Percentiles rank a stretch among this genome's conserved stretches.
Conservation (phyloP, 2,113 vertebrate species). For the Nerophis lumbriciformis region DNA sequence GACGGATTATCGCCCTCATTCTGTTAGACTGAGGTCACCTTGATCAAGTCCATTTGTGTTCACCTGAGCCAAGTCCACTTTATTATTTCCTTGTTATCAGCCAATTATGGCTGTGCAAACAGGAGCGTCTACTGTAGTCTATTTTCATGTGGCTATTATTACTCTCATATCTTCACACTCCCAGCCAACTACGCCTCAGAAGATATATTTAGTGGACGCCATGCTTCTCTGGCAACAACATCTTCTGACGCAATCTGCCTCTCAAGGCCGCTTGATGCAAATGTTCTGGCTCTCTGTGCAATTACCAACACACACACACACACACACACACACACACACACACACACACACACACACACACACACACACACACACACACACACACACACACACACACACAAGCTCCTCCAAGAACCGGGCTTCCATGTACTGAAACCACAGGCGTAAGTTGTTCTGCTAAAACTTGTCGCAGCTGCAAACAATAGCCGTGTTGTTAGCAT, state of each 20-base stretch:
- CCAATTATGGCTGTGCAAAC: no score
- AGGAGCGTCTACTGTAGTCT: neutral
- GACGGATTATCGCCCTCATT: no score
- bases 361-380: no score
- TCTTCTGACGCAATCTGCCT: slow-evolving; percentile 59
- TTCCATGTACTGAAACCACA: no score
- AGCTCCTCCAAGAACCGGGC: no score
- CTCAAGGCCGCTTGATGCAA: slow-evolving; percentile 43
- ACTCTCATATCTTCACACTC: slow-evolving; percentile 52
- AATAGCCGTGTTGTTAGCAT: no score
- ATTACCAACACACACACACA: slow-evolving; percentile 33
- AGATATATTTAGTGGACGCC: slow-evolving; percentile 56
- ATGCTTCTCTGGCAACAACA: slow-evolving; percentile 41
- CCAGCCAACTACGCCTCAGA: slow-evolving; percentile 43
- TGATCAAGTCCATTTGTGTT: no score
- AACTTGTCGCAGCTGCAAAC: no score
- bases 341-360: no score
- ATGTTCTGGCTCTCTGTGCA: slow-evolving; percentile 33
- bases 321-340: neutral
- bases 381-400: no score
- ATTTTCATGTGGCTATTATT: slow-evolving; percentile 32
- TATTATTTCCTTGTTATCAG: slow-evolving; percentile 8
- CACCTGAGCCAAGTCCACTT: slow-evolving; percentile 6
- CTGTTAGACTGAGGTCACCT: no score
- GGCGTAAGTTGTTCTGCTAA: no score